phyloP scores from a whole-genome alignment of 2,113 vertebrate genomes.

The Syngnathus floridae region DNA sequence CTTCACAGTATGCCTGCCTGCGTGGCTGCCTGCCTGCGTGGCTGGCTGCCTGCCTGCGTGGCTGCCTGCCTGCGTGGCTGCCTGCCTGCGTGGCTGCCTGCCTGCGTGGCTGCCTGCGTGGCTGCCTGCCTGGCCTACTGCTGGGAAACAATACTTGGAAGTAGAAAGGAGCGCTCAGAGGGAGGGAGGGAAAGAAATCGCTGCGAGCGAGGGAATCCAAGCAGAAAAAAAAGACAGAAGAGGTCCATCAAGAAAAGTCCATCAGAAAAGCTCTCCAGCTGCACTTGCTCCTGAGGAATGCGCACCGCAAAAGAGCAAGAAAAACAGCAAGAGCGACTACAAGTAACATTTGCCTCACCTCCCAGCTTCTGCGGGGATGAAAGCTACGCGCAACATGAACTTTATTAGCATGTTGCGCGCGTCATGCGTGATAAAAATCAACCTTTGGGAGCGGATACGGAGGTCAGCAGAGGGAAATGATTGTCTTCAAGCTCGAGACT shows the following conservation, averaged over 20 bases:
- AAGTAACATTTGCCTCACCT: conserved; percentile 39
- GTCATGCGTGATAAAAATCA: conserved; percentile 13
- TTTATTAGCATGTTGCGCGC: background rate
- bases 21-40: too few relatives aligned
- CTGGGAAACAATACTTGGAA: conserved; percentile 60
- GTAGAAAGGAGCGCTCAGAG: conserved; percentile 29
- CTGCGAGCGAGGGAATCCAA: conserved; percentile 5
- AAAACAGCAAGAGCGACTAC: conserved; percentile 9
- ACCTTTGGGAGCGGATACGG: background rate
- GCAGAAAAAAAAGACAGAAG: background rate
- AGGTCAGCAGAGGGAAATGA: background rate
- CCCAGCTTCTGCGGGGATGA: conserved; percentile 23
- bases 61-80: too few relatives aligned
- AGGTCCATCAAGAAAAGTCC: background rate
- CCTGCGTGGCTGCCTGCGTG: too few relatives aligned
- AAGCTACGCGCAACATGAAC: conserved; percentile 6
- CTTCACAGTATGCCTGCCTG: too few relatives aligned
- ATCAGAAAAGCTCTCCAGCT: background rate
- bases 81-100: too few relatives aligned
- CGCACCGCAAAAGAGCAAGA: background rate
- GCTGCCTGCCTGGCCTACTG: conserved; percentile 9
- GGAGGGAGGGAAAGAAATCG: conserved; percentile 37
- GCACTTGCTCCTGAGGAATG: conserved; percentile 4
- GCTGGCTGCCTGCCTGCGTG: too few relatives aligned
- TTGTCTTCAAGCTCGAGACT: background rate